Conservation (phyloP, 2,113 vertebrate species). For the Sturnus vulgaris region DNA sequence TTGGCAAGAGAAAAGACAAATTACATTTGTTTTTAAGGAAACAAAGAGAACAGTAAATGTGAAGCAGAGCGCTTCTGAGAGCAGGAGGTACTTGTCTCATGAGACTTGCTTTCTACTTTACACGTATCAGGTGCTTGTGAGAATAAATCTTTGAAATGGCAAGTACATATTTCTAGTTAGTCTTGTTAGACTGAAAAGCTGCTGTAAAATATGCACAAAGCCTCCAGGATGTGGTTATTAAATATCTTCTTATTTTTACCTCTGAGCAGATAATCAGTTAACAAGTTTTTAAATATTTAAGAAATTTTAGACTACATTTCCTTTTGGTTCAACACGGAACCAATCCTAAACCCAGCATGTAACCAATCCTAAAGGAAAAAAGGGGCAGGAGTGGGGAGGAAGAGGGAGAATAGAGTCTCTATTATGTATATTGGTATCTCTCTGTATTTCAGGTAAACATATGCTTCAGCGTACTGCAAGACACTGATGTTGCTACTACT, state of each 20-base stretch:
- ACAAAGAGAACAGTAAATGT: not conserved
- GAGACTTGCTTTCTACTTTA: not conserved
- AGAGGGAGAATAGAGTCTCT: not conserved
- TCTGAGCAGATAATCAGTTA: not conserved
- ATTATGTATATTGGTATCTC: not conserved
- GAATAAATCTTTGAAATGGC: not conserved
- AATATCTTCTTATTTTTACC: not conserved
- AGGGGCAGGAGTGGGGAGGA: not conserved
- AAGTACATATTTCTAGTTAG: not conserved
- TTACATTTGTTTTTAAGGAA: conserved; percentile 14
- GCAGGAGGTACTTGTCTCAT: not conserved
- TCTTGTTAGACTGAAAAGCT: not conserved
- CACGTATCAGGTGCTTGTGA: not conserved
- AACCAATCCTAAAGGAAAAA: not conserved
- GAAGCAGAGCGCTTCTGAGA: not conserved
- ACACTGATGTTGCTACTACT: not conserved
- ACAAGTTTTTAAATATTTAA: not conserved
- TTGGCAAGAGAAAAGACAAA: not conserved
- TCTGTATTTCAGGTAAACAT: not conserved
- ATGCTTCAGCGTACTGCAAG: not conserved
- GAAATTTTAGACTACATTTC: not conserved
- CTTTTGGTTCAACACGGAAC: not conserved
- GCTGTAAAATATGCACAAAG: not conserved
- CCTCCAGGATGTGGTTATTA: not conserved
- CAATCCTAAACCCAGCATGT: not conserved